Evolutionary conservation across 1,140 invertebrate species (phyloP), one percentile per base, ranked within the genome.

Genomic region (Drosophila mojavensis): DNA sequence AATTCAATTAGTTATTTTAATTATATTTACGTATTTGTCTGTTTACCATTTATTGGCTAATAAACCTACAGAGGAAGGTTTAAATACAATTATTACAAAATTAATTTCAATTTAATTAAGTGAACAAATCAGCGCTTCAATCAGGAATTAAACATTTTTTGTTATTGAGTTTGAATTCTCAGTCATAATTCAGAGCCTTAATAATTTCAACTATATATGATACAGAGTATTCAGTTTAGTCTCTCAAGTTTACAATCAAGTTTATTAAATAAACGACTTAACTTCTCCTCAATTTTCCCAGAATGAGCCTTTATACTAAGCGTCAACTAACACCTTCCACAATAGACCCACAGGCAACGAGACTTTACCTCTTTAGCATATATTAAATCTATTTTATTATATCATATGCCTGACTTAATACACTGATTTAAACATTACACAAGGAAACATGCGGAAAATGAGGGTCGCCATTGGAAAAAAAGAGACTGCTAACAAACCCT

Each of bases 1-100:
- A 79, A 83, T 88, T 77, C 70, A 88, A 86, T 86, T 88, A 86
- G 83, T 59, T 41, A 33, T 58, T 74, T 71, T 83, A 83, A 88
- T 86, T 83, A 74, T 50, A 74, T 81, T 59, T 36, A 45, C 15
- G 43, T 10, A 51, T 20, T 30, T 20, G n/a, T 26, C 17, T 24
- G 7, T 6, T 61, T 53, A n/a, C 20, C 39, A 17, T 15, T 24
- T 51, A 58, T 26, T 30, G 55, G 6, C 70, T 67, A 67, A 72
- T 59, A 59, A 59, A 59, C 53, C 30, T 7, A n/a, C 30, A 1
- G 47, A 36, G 33, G 3, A 39, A 55, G 51, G n/a, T 1, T 15
- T 17, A 7, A 7, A 36, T 53, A 30, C 6, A 33, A 55, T 56
- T 17, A 17, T 17, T 17, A 17, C 17, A 17, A 17, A 17, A 0